A percentile compares a stretch with the other conserved stretches of the same genome.
Evolutionary conservation across 1,140 invertebrate genomes (phyloP).

Genomic region (Ridgeia piscesae): DNA sequence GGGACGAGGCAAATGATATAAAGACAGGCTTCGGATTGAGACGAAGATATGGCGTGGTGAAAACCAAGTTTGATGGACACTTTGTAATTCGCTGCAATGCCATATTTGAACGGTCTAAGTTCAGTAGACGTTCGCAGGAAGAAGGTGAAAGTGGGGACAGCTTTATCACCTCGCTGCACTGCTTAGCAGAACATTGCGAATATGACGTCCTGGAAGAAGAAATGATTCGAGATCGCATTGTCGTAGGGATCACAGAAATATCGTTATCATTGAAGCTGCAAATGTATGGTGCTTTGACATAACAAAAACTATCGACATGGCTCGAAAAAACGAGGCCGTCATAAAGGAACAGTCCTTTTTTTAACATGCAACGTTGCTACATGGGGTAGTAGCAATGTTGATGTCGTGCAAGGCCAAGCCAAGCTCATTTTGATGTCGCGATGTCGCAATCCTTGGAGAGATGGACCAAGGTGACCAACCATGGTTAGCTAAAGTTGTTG

Average conservation of each 20-base stretch:
- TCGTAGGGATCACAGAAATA: background rate
- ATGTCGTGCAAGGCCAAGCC: background rate
- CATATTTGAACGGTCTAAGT: too few species aligned
- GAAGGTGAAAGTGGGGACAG: too few species aligned
- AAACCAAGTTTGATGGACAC: too few species aligned
- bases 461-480: background rate
- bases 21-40: conserved; percentile 1
- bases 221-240: background rate
- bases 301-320: too few species aligned
- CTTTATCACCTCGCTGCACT: too few species aligned
- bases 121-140: too few species aligned
- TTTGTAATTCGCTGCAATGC: too few species aligned
- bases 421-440: background rate
- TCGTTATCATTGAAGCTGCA: background rate
- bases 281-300: background rate
- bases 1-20: conserved; percentile 6
- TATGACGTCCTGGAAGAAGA: background rate
- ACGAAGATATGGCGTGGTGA: background rate
- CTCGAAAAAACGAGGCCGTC: too few species aligned
- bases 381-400: too few species aligned
- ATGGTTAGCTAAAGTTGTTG: background rate
- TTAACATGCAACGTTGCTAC: too few species aligned
- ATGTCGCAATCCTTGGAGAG: background rate
- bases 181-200: too few species aligned
- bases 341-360: too few species aligned